Base-by-base conservation (phyloP, 2,797 vertebrate species). In the Rhinophrynus dorsalis region DNA sequence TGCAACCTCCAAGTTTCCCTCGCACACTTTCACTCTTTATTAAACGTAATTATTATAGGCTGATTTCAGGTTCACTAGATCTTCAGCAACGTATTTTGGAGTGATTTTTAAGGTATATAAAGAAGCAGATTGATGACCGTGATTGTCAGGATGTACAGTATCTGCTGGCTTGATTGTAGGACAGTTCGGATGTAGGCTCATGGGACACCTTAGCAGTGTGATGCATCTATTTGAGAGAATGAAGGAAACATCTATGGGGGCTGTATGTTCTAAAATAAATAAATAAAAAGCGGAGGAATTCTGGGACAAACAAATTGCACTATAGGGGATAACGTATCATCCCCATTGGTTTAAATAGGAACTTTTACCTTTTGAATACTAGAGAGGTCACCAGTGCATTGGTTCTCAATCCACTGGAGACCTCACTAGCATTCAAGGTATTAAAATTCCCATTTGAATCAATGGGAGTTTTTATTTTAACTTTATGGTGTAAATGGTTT, bases 1-100 rank as follows among this genome's bases (percentile, higher is more conserved):
- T 66, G 63, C 69, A 66, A 66, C 61, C 29, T 59, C 54, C 45
- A 66, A 59, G 44, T 27, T 66, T 18, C 61, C 40, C 54, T 40
- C 38, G 30, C 60, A 48, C 69, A 59, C 56, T n/a, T 72, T 51
- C 61, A 65, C 47, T 56, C 26, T 44, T 65, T 59, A 52, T 40
- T 59, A 44, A 51, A 66, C 20, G 4, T 51, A 30, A 50, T 57
- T 42, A 37, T 58, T 40, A 42, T n/a, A 44, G 47, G 54, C 27
- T 33, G 27, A 62, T 54, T 60, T 60, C 11, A 37, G 23, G 24
- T 10, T 44, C 24, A 13, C 37, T 18, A 12, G 37, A 51, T 42
- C 32, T 24, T 48, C 15, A 23, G 11, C 18, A 13, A 23, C 21
- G 57, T 33, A 55, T 23, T 54, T 52, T 30, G 47, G 38, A 52